Evolutionary conservation across 1,140 invertebrate species (phyloP).

Genomic region (Eurosta solidaginis): DNA sequence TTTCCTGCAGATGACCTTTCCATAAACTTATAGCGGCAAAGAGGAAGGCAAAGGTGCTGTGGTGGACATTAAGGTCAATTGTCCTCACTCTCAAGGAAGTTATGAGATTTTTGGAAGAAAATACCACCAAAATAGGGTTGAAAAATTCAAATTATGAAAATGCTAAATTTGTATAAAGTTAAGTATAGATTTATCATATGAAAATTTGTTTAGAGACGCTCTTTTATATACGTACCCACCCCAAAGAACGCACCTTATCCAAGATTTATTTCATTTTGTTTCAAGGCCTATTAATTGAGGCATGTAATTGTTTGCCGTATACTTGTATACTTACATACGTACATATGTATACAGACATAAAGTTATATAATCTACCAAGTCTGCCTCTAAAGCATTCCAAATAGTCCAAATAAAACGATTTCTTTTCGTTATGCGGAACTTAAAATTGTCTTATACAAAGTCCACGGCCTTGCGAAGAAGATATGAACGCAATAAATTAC

Average conservation of each 20-base stretch:
- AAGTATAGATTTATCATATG: not conserved
- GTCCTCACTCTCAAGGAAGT: not conserved
- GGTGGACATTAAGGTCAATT: slow-evolving; percentile 14
- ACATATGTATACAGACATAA: not conserved
- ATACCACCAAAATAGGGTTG: slow-evolving; percentile 19
- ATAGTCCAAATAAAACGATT: no score
- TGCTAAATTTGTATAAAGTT: not conserved
- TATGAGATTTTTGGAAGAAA: not conserved
- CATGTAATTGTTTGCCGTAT: not conserved
- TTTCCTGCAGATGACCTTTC: not conserved
- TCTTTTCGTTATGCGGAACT: no score
- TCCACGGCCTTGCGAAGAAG: no score
- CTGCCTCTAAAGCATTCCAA: no score
- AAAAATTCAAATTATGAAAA: not conserved
- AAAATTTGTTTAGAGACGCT: no score
- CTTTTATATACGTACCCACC: not conserved
- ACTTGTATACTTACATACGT: not conserved
- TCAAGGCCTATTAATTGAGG: not conserved
- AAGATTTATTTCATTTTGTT: not conserved
- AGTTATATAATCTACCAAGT: not conserved
- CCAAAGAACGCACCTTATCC: no score
- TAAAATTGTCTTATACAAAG: no score
- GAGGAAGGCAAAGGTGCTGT: not conserved
- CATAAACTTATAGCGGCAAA: not conserved
- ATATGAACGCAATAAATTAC: no score